phyloP scores from a whole-genome alignment of 1,140 invertebrate genomes.

The Dendroctonus valens region DNA sequence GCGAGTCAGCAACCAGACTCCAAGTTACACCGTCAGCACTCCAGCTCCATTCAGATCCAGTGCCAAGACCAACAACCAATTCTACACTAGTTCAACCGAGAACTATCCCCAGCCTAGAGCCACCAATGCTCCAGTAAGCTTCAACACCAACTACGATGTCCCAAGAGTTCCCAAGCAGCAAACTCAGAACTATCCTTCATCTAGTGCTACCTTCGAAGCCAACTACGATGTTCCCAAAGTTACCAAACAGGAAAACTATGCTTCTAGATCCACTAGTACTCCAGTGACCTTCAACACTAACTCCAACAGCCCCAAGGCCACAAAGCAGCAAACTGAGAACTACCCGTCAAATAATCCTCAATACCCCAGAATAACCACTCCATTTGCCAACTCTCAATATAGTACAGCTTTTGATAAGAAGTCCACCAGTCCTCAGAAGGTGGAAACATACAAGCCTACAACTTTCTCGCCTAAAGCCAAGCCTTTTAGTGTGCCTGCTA shows the following conservation, averaged over 20 bases:
- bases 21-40: constrained; percentile 42
- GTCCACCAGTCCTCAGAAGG: constrained; percentile 38
- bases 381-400: constrained; percentile 17
- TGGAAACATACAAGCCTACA: constrained; percentile 40
- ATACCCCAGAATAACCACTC: constrained; percentile 29
- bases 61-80: constrained; percentile 31
- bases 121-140: constrained; percentile 11
- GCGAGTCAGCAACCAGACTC: constrained; percentile 34
- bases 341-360: constrained; percentile 38
- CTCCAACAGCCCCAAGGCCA: constrained; percentile 27
- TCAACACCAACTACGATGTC: constrained; percentile 28
- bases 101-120: constrained; percentile 39
- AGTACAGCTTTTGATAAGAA: constrained; percentile 37
- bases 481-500: constrained; percentile 32
- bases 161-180: constrained; percentile 28
- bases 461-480: constrained; percentile 46
- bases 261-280: constrained; percentile 25
- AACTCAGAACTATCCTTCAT: constrained; percentile 32
- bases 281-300: constrained; percentile 12
- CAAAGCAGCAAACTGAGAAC: constrained; percentile 32
- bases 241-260: constrained; percentile 32
- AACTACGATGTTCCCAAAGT: constrained; percentile 33
- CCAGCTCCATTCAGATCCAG: constrained; percentile 47
- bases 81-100: constrained; percentile 36
- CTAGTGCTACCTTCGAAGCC: constrained; percentile 4